Base-by-base conservation (phyloP, 2,113 vertebrate species). In the Hemichromis elongatus region DNA sequence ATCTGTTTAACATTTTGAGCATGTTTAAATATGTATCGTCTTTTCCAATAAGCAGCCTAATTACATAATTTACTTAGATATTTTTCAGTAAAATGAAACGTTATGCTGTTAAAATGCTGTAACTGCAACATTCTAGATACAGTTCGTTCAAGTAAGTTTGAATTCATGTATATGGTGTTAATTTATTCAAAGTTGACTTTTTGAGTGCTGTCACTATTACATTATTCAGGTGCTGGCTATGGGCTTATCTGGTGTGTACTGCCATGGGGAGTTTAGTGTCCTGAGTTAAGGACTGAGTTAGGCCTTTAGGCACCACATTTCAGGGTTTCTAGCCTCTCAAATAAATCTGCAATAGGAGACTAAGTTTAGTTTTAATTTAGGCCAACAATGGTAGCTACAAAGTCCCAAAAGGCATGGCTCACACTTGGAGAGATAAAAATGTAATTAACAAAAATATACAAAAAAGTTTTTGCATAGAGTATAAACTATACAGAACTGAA, bases 261-360 rank as follows among this genome's bases (percentile, higher is more conserved):
- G 42, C 77, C 26, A 42, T 13, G 2, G 61, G 63, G 50, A 33
- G 16, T 66, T 63, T 30, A 4, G 7, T 80, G 19, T 77, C 66
- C 53, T 30, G 28, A 85, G 55, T 87, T 85, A 70, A 70, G 21
- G 66, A 47, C 40, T 66, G 24, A 86, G 45, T 83, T 85, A 61
- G 86, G 40, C 81, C 84, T 90, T 37, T 7, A 68, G 81, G 68
- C 50, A 61, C 10, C 13, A 57, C 57, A 37, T 88, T 50, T 83
- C 16, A 88, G 37, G 19, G 68, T 68, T 83, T 89, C 35, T 77
- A 18, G n/a, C 33, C 79, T 57, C 59, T 45, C 54, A 70, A 85
- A 56, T 8, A 86, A 77, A 59, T 77, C 89, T 82, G 77, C 70
- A 88, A 77, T 85, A 81, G 85, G 87, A 70, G 30, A 37, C 82